Percentiles rank a stretch among this genome's conserved stretches.
Evolutionary conservation across 2,888 invertebrate species (phyloP).

Genomic region (Gymnocheta viridis): DNA sequence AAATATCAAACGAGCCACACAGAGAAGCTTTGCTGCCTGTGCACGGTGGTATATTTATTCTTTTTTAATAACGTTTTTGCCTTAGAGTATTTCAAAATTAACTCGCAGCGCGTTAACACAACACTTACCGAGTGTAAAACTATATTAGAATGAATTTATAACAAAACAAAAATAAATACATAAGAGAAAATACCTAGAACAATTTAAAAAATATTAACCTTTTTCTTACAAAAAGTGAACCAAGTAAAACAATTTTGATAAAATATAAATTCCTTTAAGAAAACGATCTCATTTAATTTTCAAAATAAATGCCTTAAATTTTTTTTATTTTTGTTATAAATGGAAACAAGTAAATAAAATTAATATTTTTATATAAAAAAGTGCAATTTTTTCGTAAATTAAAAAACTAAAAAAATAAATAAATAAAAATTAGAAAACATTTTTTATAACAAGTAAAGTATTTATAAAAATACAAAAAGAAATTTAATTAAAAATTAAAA

Average conservation of each 20-base stretch:
- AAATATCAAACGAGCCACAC: slow-evolving; percentile 33
- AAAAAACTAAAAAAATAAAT: slow-evolving; percentile 29
- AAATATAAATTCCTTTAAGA: slow-evolving; percentile 10
- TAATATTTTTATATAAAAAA: slow-evolving; percentile 30
- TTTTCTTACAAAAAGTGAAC: slow-evolving; percentile 10
- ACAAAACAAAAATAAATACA: slow-evolving; percentile 7
- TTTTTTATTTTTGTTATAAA: slow-evolving; percentile 30
- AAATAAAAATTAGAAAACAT: slow-evolving; percentile 45
- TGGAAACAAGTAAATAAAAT: slow-evolving; percentile 27
- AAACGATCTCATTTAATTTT: slow-evolving; percentile 53
- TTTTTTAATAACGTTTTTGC: slow-evolving; percentile 67
- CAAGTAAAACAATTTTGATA: slow-evolving; percentile 18
- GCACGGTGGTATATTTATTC: slow-evolving; percentile 61
- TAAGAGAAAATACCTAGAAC: slow-evolving; percentile 32
- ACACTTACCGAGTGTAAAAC: slow-evolving; percentile 53
- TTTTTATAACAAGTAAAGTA: slow-evolving; percentile 54
- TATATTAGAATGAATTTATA: slow-evolving; percentile 44
- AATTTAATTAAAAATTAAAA: neutral
- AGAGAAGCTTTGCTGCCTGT: slow-evolving; percentile 64
- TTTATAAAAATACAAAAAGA: slow-evolving; percentile 6
- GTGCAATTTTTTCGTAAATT: slow-evolving; percentile 52
- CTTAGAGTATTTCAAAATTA: slow-evolving; percentile 76
- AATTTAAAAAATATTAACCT: slow-evolving; percentile 51
- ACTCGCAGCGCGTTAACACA: slow-evolving; percentile 79
- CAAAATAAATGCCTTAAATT: slow-evolving; percentile 66